Evolutionary conservation across 2,888 invertebrate species (phyloP).

Genomic region (Tethea ocularis): DNA sequence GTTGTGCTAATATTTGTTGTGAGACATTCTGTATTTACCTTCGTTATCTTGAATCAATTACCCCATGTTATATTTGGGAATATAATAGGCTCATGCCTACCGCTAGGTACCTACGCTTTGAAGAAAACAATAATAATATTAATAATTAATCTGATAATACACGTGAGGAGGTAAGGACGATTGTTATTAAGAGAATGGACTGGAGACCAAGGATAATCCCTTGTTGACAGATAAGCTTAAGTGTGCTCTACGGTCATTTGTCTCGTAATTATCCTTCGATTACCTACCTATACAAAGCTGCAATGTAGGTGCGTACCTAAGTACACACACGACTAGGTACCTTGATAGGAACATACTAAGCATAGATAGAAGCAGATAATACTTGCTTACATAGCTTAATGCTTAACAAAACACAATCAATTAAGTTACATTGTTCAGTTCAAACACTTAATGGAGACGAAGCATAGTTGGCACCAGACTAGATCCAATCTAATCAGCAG

Average conservation of each 20-base stretch:
- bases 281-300: slow-evolving; percentile 16
- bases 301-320: slow-evolving; percentile 10
- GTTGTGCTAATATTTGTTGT: too few relatives aligned
- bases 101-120: background rate
- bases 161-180: slow-evolving; percentile 18
- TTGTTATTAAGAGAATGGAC: slow-evolving; percentile 19
- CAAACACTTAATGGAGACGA: background rate
- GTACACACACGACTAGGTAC: background rate
- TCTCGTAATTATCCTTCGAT: slow-evolving; percentile 38
- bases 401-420: background rate
- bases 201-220: slow-evolving; percentile 37
- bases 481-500: background rate
- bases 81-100: too few relatives aligned
- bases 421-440: background rate
- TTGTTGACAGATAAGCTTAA: slow-evolving; percentile 44
- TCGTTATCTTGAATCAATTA: too few relatives aligned
- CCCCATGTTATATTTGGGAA: too few relatives aligned
- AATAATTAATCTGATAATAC: slow-evolving; percentile 7
- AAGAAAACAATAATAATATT: slow-evolving; percentile 15
- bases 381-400: background rate
- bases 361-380: background rate
- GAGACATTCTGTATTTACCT: too few relatives aligned
- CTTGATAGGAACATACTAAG: background rate
- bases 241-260: slow-evolving; percentile 44
- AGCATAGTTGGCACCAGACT: background rate